Evolutionary conservation across 2,113 vertebrate genomes (phyloP).

Genomic region (Perca fluviatilis): DNA sequence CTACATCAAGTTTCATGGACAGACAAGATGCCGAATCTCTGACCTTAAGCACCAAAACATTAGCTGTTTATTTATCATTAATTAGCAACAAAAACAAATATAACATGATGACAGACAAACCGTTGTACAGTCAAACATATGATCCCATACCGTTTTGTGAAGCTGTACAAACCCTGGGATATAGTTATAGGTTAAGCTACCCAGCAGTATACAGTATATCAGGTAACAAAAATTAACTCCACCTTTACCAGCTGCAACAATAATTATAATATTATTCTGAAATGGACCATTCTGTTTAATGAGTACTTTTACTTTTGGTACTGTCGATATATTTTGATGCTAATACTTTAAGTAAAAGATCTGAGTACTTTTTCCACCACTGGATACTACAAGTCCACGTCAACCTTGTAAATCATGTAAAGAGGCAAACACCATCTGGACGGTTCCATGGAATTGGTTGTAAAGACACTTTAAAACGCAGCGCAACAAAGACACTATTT

Average conservation of each 20-base stretch:
- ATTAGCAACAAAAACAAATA: slow-evolving; percentile 21
- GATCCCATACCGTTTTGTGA: not conserved
- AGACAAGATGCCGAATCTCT: slow-evolving; percentile 17
- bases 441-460: slow-evolving; percentile 87
- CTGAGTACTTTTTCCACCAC: not conserved
- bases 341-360: not conserved
- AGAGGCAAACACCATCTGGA: slow-evolving; percentile 83
- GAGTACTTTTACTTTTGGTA: not conserved
- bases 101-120: not conserved
- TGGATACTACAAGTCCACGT: slow-evolving; percentile 5
- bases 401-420: slow-evolving; percentile 75
- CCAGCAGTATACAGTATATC: too few relatives aligned
- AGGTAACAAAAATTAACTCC: too few relatives aligned
- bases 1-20: slow-evolving; percentile 1
- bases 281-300: too few relatives aligned
- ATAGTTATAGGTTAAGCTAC: too few relatives aligned
- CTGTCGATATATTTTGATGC: too few relatives aligned
- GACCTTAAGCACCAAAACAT: slow-evolving; percentile 32
- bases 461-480: slow-evolving; percentile 81
- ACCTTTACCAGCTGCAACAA: too few relatives aligned
- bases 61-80: slow-evolving; percentile 29
- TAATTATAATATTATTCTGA: too few relatives aligned
- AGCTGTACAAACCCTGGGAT: not conserved
- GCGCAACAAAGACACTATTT: slow-evolving; percentile 73
- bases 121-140: not conserved